Base-by-base conservation (phyloP, 2,797 vertebrate species). In the Champsocephalus gunnari region DNA sequence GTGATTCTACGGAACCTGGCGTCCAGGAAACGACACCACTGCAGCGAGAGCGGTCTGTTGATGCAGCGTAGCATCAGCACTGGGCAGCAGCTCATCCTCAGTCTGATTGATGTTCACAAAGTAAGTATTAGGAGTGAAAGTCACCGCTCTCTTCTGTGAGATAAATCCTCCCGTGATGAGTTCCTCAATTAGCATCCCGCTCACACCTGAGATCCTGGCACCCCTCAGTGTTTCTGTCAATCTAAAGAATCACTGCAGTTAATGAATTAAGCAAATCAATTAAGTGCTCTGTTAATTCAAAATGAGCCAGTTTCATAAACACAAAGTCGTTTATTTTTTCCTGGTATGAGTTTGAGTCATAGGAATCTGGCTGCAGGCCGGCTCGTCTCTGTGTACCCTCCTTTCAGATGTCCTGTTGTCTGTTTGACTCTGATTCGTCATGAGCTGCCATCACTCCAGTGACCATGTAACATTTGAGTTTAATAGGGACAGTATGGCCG, bases 241-340 rank as follows among this genome's bases (percentile, higher is more conserved):
- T 88, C 81, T 82, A 53, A 75, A 67, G 72, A 89, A 87, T 85
- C 68, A 57, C 76, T 73, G 81, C 82, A 50, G 75, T 89, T 90
- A 86, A 90, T 90, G 84, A 85, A 90, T 92, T 82, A 87, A 84
- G 80, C 76, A 79, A 92, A 91, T 92, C 90, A 90, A 92, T 92
- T 87, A 91, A 88, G 80, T 71, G 79, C 72, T 90, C 58, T 50
- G 59, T 70, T 92, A 80, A 92, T 90, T 85, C 78, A 83, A 83
- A 82, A 90, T 75, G 21, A 83, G 82, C 83, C 7, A 38, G 17
- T 87, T 84, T 87, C 72, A 88, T 87, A 85, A 88, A 85, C 77
- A 78, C 66, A 69, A 66, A 45, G 54, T 74, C 60, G 19, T 21
- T 43, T 50, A 62, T 32, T 71, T 49, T 56, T 57, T 61, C 28